These are phyloP conservation scores for Pyrocephalus nanus DNA, from an alignment of 2,797 vertebrate genomes.

Conservation along the genomic window DNA sequence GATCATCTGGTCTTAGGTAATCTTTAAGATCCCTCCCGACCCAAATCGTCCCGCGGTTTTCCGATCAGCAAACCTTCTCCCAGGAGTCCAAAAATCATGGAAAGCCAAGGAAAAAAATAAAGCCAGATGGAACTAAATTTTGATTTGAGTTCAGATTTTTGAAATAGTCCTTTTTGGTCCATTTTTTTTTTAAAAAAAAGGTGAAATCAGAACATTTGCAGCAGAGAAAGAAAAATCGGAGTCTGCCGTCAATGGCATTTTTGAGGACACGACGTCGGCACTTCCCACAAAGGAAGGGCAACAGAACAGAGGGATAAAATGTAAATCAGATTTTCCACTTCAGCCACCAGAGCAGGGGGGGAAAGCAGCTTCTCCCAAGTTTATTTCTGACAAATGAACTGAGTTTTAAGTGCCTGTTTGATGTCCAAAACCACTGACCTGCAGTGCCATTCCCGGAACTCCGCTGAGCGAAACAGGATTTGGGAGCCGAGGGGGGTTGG, in stretches of 20 bases:
- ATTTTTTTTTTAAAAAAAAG: not conserved
- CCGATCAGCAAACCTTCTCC: not conserved
- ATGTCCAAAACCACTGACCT: not conserved
- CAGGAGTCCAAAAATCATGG: not conserved
- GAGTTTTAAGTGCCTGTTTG: not conserved
- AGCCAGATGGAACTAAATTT: not conserved
- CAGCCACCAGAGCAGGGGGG: not conserved
- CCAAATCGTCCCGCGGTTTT: rapidly evolving
- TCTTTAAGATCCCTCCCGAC: not conserved
- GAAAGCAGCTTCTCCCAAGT: not conserved
- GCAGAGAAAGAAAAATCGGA: not conserved
- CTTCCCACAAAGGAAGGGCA: not conserved
- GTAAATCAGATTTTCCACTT: not conserved
- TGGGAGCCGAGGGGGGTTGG: not conserved
- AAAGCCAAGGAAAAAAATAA: not conserved
- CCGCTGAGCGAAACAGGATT: no score
- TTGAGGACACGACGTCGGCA: rapidly evolving
- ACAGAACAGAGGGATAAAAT: not conserved
- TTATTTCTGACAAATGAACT: not conserved
- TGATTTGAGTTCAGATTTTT: not conserved
- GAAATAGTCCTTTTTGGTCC: not conserved
- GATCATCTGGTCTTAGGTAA: not conserved
- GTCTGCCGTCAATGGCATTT: not conserved
- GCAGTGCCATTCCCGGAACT: no score
- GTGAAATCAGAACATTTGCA: not conserved